Conservation (phyloP, 1,140 invertebrate genomes). For the Drosophila simulans region DNA sequence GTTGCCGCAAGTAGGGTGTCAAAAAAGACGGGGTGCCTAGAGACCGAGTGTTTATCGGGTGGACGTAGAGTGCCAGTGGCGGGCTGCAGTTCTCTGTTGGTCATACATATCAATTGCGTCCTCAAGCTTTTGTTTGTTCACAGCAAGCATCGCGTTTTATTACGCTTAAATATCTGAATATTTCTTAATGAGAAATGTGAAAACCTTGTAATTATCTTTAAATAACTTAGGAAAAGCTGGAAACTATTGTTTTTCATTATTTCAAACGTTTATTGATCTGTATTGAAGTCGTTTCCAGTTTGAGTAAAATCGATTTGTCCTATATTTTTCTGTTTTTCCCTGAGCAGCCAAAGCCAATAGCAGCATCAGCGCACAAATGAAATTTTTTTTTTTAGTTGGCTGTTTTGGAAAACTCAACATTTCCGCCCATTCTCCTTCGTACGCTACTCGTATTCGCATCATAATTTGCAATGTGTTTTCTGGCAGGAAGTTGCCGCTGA, state of each 20-base stretch:
- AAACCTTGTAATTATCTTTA: too few relatives aligned
- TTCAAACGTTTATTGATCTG: not conserved
- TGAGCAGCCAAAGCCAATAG: slow-evolving; percentile 29
- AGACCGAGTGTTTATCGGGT: too few relatives aligned
- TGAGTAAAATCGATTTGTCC: slow-evolving; percentile 11
- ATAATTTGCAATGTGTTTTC: slow-evolving; percentile 66
- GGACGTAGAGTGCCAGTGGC: too few relatives aligned
- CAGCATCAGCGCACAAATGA: slow-evolving; percentile 31
- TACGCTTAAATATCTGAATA: slow-evolving; percentile 14
- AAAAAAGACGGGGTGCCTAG: too few relatives aligned
- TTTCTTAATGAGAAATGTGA: slow-evolving; percentile 12
- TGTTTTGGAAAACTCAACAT: slow-evolving; percentile 35
- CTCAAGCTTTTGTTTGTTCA: slow-evolving; percentile 12
- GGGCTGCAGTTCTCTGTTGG: too few relatives aligned
- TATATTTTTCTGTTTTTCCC: slow-evolving; percentile 12
- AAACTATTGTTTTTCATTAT: too few relatives aligned
- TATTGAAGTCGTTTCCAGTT: not conserved
- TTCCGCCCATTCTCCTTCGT: slow-evolving; percentile 6
- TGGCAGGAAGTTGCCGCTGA: slow-evolving; percentile 62
- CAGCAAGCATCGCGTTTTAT: not conserved
- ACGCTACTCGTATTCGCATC: slow-evolving; percentile 23
- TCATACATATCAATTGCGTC: slow-evolving; percentile 33
- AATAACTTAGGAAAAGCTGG: not conserved
- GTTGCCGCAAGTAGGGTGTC: too few relatives aligned
- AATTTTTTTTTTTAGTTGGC: slow-evolving; percentile 36